Base-by-base conservation (phyloP, 2,797 vertebrate genomes). In the Acipenser oxyrinchus region DNA sequence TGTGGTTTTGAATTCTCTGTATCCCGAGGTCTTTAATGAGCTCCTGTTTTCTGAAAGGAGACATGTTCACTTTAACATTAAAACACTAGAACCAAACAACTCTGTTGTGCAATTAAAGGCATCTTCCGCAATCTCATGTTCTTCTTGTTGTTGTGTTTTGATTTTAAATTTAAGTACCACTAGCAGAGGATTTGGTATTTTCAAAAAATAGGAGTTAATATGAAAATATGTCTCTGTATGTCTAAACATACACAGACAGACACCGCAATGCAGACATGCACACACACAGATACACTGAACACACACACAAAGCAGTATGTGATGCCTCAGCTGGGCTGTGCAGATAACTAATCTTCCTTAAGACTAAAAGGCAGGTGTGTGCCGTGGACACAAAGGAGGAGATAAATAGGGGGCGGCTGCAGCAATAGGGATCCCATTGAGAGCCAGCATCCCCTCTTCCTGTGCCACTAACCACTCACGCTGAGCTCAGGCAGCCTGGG, bases 351-450 rank as follows among this genome's bases (percentile, higher is more conserved):
- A 37, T 37, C 23, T 37, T 37, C 23, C 86, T 87, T 86, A 89
- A 86, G 81, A 82, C 80, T 80, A 79, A 79, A 87, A 86, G 81
- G 85, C 87, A 89, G 87, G 87, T 89, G 88, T 86, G 79, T 82
- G 79, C 81, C 76, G 78, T 80, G 69, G 72, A 82, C 84, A 77
- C 81, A 82, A 86, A 85, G 68, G 76, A 72, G 1, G 48, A 79
- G 80, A 84, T 88, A 86, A 90, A 90, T 88, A 87, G 86, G 73
- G 77, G 83, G 87, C 82, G 79, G 83, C 80, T 79, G 77, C 81
- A 89, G 77, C 89, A 86, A 86, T 87, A 75, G 88, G 87, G 87
- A 87, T 86, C 80, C 88, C 85, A 87, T 87, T 90, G 86, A 88
- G 78, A 77, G 78, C 77, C 84, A 87, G 88, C 82, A 88, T 77